A percentile compares a stretch with the other conserved stretches of the same genome.
These are phyloP conservation scores for Eupithecia abbreviata DNA, from an alignment of 2,888 invertebrate species.

Conservation along the genomic window DNA sequence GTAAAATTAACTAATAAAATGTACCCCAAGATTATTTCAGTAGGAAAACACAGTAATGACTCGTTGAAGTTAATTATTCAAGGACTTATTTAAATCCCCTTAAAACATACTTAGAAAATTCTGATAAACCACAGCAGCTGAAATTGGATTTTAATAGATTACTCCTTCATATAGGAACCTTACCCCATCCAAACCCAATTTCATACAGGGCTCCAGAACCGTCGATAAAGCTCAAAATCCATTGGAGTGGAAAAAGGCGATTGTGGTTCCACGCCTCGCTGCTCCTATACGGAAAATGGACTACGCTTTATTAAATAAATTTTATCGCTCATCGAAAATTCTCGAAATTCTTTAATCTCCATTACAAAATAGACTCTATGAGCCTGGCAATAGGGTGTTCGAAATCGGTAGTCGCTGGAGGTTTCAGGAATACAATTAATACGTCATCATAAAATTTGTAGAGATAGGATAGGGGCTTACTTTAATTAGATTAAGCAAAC, in stretches of 20 bases:
- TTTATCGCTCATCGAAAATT: constrained; percentile 12
- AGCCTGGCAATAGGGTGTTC: neutral
- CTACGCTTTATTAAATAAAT: constrained; percentile 26
- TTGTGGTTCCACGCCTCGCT: constrained; percentile 30
- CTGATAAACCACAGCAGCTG: neutral
- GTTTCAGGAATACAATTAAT: constrained; percentile 9
- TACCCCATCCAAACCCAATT: constrained; percentile 28
- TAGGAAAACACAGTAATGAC: neutral
- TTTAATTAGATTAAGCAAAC: neutral
- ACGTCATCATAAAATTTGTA: constrained; percentile 13
- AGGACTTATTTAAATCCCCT: neutral
- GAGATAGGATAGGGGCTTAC: neutral
- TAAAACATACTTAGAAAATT: neutral
- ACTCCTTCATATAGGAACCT: constrained; percentile 21
- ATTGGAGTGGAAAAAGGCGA: constrained; percentile 35
- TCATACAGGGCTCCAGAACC: constrained; percentile 30
- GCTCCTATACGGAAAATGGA: constrained; percentile 22
- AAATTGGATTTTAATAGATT: constrained; percentile 12
- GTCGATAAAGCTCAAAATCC: constrained; percentile 31
- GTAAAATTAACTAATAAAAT: neutral
- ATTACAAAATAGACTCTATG: constrained; percentile 14
- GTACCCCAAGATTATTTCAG: neutral
- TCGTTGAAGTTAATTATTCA: neutral
- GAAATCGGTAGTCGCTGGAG: neutral
- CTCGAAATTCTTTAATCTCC: constrained; percentile 9